Conservation (phyloP, 2,113 vertebrate species). For the Pristiophorus japonicus region DNA sequence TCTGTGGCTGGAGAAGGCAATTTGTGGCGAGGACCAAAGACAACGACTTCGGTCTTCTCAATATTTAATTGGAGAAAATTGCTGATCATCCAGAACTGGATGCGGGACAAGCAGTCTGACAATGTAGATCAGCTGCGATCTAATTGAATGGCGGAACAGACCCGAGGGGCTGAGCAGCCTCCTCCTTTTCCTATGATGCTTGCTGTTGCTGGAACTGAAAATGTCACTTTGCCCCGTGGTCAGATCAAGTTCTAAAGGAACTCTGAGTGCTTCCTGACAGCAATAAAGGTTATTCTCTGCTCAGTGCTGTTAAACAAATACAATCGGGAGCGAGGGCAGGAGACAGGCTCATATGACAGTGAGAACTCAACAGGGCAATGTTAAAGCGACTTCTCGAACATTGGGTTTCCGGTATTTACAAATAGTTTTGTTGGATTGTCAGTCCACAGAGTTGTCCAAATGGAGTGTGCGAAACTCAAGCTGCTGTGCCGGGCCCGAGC, state of each 20-base stretch:
- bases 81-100: too few species aligned
- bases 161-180: too few species aligned
- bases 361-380: neutral
- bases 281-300: neutral
- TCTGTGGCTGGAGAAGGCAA: too few species aligned
- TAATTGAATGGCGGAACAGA: too few species aligned
- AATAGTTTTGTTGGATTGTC: neutral
- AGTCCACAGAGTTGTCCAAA: neutral
- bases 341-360: neutral
- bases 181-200: too few species aligned
- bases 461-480: neutral
- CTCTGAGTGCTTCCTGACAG: neutral
- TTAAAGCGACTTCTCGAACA: neutral
- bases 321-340: neutral
- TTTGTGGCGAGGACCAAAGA: too few species aligned
- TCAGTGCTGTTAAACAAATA: neutral
- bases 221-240: neutral
- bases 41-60: too few species aligned
- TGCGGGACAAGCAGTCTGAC: too few species aligned
- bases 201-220: too few species aligned
- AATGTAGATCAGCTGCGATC: too few species aligned
- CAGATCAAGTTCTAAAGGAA: neutral
- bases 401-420: neutral
- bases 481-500: neutral
- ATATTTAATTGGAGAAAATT: too few species aligned